Percentiles rank a stretch among this genome's conserved stretches.
phyloP scores from a whole-genome alignment of 2,797 vertebrate genomes.

The Arrhamphus sclerolepis region DNA sequence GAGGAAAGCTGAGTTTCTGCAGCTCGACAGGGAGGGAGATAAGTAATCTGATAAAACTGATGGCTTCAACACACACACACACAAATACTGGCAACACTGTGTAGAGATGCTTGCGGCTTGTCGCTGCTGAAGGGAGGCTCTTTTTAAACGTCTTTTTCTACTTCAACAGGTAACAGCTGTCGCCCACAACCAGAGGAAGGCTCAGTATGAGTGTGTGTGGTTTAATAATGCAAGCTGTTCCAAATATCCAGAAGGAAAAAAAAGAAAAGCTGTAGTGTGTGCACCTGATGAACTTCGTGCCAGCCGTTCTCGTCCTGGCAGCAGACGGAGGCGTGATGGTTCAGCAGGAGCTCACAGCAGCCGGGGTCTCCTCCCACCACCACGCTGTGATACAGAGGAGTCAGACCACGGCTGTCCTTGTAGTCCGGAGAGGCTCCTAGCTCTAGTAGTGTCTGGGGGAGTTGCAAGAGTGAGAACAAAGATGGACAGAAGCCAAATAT shows the following conservation, averaged over 20 bases:
- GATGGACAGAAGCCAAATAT: too few species aligned
- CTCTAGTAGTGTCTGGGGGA: slow-evolving; percentile 88
- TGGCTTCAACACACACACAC: too few species aligned
- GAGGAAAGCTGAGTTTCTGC: too few species aligned
- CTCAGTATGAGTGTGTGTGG: neutral
- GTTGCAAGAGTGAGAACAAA: too few species aligned
- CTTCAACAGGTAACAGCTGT: slow-evolving; percentile 47
- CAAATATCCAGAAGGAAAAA: slow-evolving; percentile 1
- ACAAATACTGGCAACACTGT: too few species aligned
- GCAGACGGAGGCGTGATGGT: slow-evolving; percentile 85
- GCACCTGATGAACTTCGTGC: slow-evolving; percentile 94
- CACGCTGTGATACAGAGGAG: slow-evolving; percentile 91
- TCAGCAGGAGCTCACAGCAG: slow-evolving; percentile 93
- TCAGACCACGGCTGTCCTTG: slow-evolving; percentile 94
- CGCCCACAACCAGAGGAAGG: slow-evolving; percentile 16
- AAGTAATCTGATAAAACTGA: too few species aligned
- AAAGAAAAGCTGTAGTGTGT: neutral
- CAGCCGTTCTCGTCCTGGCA: slow-evolving; percentile 96
- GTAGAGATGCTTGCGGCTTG: slow-evolving; percentile 19
- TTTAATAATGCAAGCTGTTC: slow-evolving; percentile 34
- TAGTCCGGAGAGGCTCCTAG: slow-evolving; percentile 93
- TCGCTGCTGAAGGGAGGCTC: slow-evolving; percentile 40
- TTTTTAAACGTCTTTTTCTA: slow-evolving; percentile 52
- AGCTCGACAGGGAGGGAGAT: too few species aligned
- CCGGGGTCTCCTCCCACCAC: slow-evolving; percentile 91